These are phyloP conservation scores for Chymomyza fuscimana DNA, from an alignment of 2,888 invertebrate species.

Conservation along the genomic window DNA sequence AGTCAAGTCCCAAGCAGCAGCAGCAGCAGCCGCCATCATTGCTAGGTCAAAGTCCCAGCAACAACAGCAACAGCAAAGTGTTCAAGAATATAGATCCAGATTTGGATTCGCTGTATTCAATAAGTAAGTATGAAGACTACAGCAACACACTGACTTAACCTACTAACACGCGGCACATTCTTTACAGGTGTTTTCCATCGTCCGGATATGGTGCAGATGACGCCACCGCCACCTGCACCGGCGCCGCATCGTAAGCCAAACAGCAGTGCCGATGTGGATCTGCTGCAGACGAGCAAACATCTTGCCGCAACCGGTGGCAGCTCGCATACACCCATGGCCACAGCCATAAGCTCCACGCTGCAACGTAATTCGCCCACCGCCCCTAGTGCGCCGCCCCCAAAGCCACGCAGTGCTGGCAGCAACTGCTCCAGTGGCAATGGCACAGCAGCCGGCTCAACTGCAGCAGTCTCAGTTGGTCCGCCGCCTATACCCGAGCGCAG, in stretches of 20 bases:
- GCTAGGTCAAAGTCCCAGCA: constrained; percentile 77
- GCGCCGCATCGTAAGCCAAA: constrained; percentile 85
- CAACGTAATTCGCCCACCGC: constrained; percentile 59
- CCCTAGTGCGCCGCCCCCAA: constrained; percentile 24
- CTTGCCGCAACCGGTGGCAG: constrained; percentile 26
- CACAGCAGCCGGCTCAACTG: constrained; percentile 26
- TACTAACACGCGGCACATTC: neutral
- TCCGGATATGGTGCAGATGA: constrained; percentile 80
- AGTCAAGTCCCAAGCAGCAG: constrained; percentile 50
- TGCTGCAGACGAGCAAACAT: constrained; percentile 49
- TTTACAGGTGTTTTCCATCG: constrained; percentile 77
- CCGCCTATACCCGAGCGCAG: constrained; percentile 77
- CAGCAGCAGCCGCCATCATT: constrained; percentile 64
- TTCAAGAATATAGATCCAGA: constrained; percentile 82
- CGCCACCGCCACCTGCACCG: constrained; percentile 88
- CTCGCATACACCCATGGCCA: constrained; percentile 37
- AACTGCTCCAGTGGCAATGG: constrained; percentile 48
- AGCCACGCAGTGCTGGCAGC: constrained; percentile 46
- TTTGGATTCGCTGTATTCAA: constrained; percentile 87
- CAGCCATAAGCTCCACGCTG: constrained; percentile 46
- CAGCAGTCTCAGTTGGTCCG: constrained; percentile 44
- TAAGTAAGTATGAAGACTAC: constrained; percentile 81
- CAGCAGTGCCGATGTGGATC: constrained; percentile 53
- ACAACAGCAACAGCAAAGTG: constrained; percentile 77
- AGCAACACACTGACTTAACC: neutral